These are phyloP conservation scores for Bos javanicus DNA, from an alignment of 2,113 vertebrate genomes.

Conservation along the genomic window DNA sequence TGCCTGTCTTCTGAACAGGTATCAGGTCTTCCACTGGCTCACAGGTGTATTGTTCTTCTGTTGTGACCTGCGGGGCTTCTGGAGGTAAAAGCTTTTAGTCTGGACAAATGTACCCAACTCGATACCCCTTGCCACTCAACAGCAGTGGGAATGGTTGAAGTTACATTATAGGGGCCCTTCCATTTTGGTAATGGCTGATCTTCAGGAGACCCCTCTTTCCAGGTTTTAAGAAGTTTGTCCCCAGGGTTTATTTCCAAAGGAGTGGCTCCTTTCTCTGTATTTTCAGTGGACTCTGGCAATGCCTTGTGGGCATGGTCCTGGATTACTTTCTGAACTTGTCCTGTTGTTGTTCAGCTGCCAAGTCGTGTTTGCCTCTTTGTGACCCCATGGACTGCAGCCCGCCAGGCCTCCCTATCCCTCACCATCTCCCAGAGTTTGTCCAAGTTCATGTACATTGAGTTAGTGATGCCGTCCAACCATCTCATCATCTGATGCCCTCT, in stretches of 20 bases:
- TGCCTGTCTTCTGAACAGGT: not conserved
- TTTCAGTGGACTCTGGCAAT: not conserved
- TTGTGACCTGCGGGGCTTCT: not conserved
- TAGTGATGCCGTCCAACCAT: not conserved
- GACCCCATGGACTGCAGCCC: not conserved
- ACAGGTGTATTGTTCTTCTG: not conserved
- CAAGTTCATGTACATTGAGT: not conserved
- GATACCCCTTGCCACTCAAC: not conserved
- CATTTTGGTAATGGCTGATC: not conserved
- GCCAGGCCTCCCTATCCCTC: not conserved
- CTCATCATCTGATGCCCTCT: not conserved
- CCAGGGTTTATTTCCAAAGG: not conserved
- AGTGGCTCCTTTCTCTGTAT: not conserved
- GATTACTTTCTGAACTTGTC: not conserved
- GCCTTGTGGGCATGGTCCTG: not conserved
- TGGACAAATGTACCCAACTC: not conserved
- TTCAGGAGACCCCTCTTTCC: not conserved
- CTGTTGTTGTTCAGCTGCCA: not conserved
- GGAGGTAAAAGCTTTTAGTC: not conserved
- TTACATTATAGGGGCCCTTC: not conserved
- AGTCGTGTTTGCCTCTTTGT: not conserved
- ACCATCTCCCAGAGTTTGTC: not conserved
- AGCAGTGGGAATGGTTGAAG: not conserved
- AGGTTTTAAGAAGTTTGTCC: not conserved
- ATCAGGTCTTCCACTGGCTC: not conserved